These are phyloP conservation scores for Pseudomugil gertrudae DNA, from an alignment of 2,797 vertebrate genomes.

Conservation along the genomic window DNA sequence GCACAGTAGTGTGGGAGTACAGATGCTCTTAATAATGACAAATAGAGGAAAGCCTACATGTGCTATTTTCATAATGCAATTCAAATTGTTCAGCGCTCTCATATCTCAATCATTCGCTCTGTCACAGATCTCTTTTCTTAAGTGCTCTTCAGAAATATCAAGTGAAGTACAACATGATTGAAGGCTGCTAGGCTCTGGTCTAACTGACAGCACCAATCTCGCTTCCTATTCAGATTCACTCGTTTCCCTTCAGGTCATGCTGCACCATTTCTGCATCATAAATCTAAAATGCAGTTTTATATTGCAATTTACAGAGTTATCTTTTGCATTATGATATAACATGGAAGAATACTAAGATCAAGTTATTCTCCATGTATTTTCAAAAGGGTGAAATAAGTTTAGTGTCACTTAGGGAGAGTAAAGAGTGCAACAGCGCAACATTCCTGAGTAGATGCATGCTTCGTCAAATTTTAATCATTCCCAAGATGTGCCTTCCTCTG, in stretches of 20 bases:
- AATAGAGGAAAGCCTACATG: neutral
- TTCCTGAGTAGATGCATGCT: conserved; percentile 49
- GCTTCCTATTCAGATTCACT: conserved; percentile 16
- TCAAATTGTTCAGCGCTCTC: conserved; percentile 20
- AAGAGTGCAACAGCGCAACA: conserved; percentile 33
- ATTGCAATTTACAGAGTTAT: neutral
- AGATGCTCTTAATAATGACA: neutral
- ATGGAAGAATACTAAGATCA: neutral
- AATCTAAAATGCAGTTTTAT: conserved; percentile 13
- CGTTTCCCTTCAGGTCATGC: conserved; percentile 19
- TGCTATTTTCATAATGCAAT: conserved; percentile 8
- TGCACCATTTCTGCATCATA: neutral
- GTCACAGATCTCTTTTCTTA: conserved; percentile 14
- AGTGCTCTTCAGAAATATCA: conserved; percentile 33
- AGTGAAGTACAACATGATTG: conserved; percentile 30
- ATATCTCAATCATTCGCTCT: conserved; percentile 12
- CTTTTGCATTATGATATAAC: neutral
- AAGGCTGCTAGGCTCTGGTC: conserved; percentile 27
- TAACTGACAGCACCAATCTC: neutral
- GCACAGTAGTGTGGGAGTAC: neutral
- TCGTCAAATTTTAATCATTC: conserved; percentile 69
- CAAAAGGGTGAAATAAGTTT: conserved; percentile 19
- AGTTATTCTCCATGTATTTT: neutral
- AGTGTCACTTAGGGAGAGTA: conserved; percentile 35
- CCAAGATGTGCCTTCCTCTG: conserved; percentile 51